Conservation (phyloP, 2,113 vertebrate genomes). For the Panurus biarmicus region DNA sequence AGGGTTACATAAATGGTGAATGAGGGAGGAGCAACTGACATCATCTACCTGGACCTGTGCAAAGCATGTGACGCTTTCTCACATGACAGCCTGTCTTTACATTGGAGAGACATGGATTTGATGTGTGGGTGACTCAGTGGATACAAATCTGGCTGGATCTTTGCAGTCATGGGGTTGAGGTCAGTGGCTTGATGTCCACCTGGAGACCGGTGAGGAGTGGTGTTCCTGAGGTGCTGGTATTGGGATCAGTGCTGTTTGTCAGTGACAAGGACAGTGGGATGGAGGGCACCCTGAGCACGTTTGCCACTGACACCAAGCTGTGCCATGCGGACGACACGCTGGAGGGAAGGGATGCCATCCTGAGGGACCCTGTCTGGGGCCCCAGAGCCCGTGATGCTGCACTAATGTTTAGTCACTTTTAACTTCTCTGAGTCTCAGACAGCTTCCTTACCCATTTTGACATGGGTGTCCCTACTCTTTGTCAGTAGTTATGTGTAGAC, state of each 20-base stretch:
- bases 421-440: not conserved
- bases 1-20: not conserved
- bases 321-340: accelerated
- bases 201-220: not conserved
- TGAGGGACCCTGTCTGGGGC: not conserved
- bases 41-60: not conserved
- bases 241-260: not conserved
- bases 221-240: not conserved
- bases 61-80: not conserved
- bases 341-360: not conserved
- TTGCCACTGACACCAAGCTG: not conserved
- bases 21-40: not conserved
- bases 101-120: not conserved
- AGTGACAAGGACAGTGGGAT: not conserved
- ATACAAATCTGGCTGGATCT: not conserved
- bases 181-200: not conserved
- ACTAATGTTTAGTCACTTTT: not conserved
- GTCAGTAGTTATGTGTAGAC: not conserved
- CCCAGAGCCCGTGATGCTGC: not conserved
- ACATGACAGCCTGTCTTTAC: not conserved
- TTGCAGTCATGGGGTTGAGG: not conserved
- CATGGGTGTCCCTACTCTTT: not conserved
- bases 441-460: not conserved
- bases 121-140: not conserved
- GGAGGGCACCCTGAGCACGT: not conserved